Evolutionary conservation across 2,888 invertebrate genomes (phyloP).

Genomic region (Homarus gammarus): DNA sequence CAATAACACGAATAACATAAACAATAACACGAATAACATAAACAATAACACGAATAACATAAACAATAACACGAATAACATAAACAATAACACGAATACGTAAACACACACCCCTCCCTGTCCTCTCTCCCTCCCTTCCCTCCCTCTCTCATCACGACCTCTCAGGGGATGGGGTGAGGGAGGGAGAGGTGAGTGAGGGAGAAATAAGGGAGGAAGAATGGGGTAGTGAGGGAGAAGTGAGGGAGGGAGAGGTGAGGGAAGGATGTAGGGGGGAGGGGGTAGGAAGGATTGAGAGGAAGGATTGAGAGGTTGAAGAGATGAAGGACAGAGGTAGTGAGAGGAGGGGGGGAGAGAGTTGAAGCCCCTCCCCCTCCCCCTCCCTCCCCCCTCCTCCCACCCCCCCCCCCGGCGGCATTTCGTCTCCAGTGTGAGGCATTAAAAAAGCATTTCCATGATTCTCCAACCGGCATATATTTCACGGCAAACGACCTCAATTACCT

Average conservation of each 20-base stretch:
- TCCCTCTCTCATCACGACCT: no score
- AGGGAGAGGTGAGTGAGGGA: background rate
- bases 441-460: conserved; percentile 11
- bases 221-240: conserved; percentile 18
- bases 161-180: no score
- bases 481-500: conserved; percentile 18
- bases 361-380: conserved; percentile 5
- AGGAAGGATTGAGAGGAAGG: background rate
- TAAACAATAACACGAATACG: no score
- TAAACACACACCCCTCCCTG: no score
- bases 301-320: background rate
- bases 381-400: background rate
- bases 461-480: conserved; percentile 3
- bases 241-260: conserved; percentile 25
- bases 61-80: no score
- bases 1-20: no score
- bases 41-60: no score
- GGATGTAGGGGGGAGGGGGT: background rate
- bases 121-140: no score
- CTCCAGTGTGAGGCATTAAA: background rate
- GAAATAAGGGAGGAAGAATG: background rate
- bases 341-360: background rate
- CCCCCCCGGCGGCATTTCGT: background rate
- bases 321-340: conserved; percentile 1
- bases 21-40: no score